A percentile compares a stretch with the other conserved stretches of the same genome.
phyloP scores from a whole-genome alignment of 1,140 invertebrate genomes.

The Papilio polyxenes region DNA sequence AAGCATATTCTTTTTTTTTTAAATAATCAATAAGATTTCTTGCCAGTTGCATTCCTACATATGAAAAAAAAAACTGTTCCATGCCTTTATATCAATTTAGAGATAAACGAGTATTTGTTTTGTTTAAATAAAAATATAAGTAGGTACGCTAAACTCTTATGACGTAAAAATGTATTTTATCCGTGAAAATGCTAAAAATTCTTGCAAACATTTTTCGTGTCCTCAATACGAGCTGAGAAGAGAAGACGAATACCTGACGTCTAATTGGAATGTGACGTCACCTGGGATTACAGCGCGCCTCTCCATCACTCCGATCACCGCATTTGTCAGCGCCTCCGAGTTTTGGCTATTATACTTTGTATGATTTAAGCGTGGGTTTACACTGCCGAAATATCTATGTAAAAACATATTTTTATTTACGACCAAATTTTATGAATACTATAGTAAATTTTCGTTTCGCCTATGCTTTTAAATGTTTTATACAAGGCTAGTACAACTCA shows the following conservation, averaged over 20 bases:
- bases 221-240: conserved; percentile 46
- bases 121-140: too few species aligned
- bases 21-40: too few species aligned
- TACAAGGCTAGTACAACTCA: too few species aligned
- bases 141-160: too few species aligned
- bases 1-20: neutral
- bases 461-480: too few species aligned
- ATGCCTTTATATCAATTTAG: too few species aligned
- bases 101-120: too few species aligned
- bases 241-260: conserved; percentile 74
- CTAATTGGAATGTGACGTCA: conserved; percentile 72
- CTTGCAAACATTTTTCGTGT: conserved; percentile 53
- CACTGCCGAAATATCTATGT: neutral
- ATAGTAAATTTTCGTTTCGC: too few species aligned
- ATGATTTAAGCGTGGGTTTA: conserved; percentile 45
- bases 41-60: too few species aligned
- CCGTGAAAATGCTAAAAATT: conserved; percentile 54
- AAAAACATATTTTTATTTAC: too few species aligned
- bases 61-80: too few species aligned
- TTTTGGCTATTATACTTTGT: conserved; percentile 40
- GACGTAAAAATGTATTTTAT: conserved; percentile 37
- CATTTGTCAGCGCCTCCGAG: conserved; percentile 65
- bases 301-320: conserved; percentile 64
- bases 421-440: too few species aligned
- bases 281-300: conserved; percentile 65